Evolutionary conservation across 2,113 vertebrate species (phyloP).

Genomic region (Pseudopipra pipra): DNA sequence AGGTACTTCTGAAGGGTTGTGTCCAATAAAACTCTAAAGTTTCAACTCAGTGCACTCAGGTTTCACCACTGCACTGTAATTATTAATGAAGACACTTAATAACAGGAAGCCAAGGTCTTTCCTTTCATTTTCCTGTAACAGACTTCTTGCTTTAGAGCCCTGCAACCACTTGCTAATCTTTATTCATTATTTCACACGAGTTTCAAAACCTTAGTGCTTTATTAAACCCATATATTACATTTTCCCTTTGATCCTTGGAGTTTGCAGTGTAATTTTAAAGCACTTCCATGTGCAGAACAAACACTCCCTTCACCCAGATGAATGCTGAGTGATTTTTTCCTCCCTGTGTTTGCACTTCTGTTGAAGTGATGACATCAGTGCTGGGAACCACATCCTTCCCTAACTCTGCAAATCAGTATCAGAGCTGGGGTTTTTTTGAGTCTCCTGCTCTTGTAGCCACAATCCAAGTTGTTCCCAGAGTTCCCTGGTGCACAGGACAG

Average conservation of each 20-base stretch:
- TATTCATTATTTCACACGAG: background rate
- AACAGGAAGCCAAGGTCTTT: conserved; percentile 1
- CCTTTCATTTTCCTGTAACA: background rate
- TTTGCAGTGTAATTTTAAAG: background rate
- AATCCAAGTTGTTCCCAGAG: background rate
- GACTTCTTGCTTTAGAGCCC: background rate
- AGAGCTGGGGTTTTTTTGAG: background rate
- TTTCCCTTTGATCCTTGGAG: background rate
- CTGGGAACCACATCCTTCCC: background rate
- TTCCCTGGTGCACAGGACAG: background rate
- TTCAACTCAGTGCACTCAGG: background rate
- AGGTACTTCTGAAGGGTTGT: background rate
- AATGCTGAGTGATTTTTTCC: background rate
- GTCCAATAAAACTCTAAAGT: background rate
- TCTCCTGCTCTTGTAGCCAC: background rate
- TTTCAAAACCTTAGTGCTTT: background rate
- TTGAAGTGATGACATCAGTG: background rate
- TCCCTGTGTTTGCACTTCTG: background rate
- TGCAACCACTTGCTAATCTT: background rate
- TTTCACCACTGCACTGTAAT: conserved; percentile 21
- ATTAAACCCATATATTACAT: background rate
- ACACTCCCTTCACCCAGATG: background rate
- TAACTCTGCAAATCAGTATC: background rate
- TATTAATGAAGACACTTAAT: conserved; percentile 43
- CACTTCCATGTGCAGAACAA: background rate